These are phyloP conservation scores for Sebastes itinus DNA, from an alignment of 2,797 vertebrate species.

Conservation along the genomic window DNA sequence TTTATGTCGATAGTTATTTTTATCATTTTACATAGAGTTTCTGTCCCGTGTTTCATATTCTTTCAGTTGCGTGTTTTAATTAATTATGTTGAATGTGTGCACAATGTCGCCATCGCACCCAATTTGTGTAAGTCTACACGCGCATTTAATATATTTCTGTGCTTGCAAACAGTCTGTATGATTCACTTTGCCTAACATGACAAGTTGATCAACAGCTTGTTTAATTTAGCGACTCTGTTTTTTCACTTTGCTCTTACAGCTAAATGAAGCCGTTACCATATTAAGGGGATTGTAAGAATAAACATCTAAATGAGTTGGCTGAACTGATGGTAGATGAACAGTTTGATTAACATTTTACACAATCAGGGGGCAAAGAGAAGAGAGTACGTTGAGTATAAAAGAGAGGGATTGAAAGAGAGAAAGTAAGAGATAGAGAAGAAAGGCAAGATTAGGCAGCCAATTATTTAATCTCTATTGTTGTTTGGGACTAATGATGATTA, in stretches of 20 bases:
- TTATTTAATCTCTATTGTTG: conserved; percentile 72
- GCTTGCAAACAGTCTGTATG: conserved; percentile 11
- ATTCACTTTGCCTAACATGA: conserved; percentile 13
- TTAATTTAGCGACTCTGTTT: conserved; percentile 23
- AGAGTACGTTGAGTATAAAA: conserved; percentile 8
- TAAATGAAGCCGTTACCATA: conserved; percentile 22
- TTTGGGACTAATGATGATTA: conserved; percentile 73
- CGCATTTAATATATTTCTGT: background rate
- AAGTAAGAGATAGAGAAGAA: conserved; percentile 29
- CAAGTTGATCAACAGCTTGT: conserved; percentile 27
- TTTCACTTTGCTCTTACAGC: conserved; percentile 21
- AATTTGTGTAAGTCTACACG: background rate
- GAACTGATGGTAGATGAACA: conserved; percentile 37
- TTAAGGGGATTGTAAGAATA: conserved; percentile 27
- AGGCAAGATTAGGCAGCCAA: conserved; percentile 56
- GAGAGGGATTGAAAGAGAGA: conserved; percentile 11
- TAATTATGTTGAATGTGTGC: background rate
- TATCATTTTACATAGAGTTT: no score
- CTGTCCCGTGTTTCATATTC: background rate
- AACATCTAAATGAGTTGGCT: conserved; percentile 40
- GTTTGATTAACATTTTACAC: conserved; percentile 47
- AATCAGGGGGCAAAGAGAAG: conserved; percentile 13
- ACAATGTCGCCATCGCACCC: background rate
- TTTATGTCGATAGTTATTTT: no score
- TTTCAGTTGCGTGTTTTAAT: background rate